Base-by-base conservation (phyloP, 2,888 invertebrate species). In the Aricia artaxerxes region DNA sequence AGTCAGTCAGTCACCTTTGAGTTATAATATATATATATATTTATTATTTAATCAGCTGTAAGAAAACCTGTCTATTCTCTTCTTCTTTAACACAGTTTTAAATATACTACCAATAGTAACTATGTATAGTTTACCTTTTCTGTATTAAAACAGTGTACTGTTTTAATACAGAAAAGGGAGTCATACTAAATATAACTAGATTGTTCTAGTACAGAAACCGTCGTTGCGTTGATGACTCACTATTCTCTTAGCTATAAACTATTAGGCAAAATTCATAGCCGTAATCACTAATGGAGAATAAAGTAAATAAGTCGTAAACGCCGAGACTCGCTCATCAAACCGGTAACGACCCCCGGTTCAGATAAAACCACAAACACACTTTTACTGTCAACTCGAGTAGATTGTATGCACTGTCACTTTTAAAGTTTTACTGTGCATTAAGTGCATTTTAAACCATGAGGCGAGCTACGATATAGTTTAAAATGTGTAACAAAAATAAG, bases 341-440 rank as follows among this genome's bases (percentile, higher is more conserved):
- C 82, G 85, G 79, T 91, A 88, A 92, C 84, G 82, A 84, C 85
- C 86, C 86, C 88, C 85, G 84, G 85, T 85, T 83, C 83, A 91
- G 91, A 87, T 92, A 88, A 92, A 91, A 88, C 85, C 35, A 57
- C 75, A 73, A 44, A 49, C 24, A 53, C 35, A 5, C 35, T 76
- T 87, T 88, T 85, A 83, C 85, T 83, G 83, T 85, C 24, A 49
- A 31, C 76, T 57, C n/a, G 1, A 57, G 76, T 35, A 35, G 53
- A 76, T 76, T 76, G 53, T 76, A 13, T 76, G 53, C 53, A 73
- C n/a, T 40, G 73, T 44, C 69, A 69, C 35, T 69, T 69, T 4
- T 24, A 24, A 61, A 64, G 64, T 64, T 31, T 64, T 11, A 64
- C 31, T 64, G 64, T 31, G 24, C 64, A 31, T 31, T 64, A 64